Percentiles rank a stretch among this genome's conserved stretches.
phyloP scores from a whole-genome alignment of 2,113 vertebrate genomes.

The Percopsis transmontana region DNA sequence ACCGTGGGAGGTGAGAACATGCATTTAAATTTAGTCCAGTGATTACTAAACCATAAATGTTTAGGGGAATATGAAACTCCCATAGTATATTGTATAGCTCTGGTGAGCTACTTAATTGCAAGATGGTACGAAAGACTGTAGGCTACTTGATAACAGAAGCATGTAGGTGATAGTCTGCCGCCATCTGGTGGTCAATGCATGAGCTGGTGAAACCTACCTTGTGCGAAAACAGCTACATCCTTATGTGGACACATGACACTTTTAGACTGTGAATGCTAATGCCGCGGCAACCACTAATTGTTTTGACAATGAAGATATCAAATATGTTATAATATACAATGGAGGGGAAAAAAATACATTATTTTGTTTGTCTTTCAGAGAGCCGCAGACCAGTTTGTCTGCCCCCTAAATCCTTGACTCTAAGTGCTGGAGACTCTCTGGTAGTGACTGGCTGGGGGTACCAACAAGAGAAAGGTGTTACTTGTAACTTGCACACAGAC shows the following conservation, averaged over 20 bases:
- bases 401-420: constrained; percentile 78
- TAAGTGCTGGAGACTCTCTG: constrained; percentile 54
- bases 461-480: constrained; percentile 68
- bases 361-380: constrained; percentile 57
- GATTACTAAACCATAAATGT: background rate
- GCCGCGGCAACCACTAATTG: background rate
- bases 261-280: too few species aligned
- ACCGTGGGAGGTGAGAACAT: constrained; percentile 74
- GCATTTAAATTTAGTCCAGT: background rate
- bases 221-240: too few species aligned
- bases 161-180: constrained; percentile 10
- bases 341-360: background rate
- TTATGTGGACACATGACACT: too few species aligned
- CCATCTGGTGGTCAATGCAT: constrained; percentile 19
- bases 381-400: constrained; percentile 83
- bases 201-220: too few species aligned
- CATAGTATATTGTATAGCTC: background rate
- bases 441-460: constrained; percentile 89
- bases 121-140: background rate
- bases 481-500: background rate
- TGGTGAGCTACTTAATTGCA: background rate
- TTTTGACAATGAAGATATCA: background rate
- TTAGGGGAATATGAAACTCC: background rate
- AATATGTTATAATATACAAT: background rate
- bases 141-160: background rate